Evolutionary conservation across 1,140 invertebrate genomes (phyloP), one percentile per base, ranked within the genome.

Genomic region (Gryon sp.): DNA sequence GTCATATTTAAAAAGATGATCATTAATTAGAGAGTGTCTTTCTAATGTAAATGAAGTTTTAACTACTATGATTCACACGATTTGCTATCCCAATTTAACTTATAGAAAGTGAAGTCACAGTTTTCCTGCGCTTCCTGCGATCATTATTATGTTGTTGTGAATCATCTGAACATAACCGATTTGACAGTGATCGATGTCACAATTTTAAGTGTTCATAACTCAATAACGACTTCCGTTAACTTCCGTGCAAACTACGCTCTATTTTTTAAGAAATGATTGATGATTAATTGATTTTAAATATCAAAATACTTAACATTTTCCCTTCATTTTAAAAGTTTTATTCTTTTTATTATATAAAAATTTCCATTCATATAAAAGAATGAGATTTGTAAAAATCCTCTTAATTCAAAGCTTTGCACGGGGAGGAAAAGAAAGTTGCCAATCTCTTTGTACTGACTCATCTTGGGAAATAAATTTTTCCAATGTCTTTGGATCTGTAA

Each of bases 401-500:
- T 43, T 4, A 2, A 38, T 7, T 77, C 45, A 84, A 3, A 84
- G 63, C 43, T 85, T 85, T 0, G 82, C 74, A 14, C 41, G 38
- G 8, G 81, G 74, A 12, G 69, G 53, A 38, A 75, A 59, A 12
- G 79, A 52, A 60, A 84, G 50, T 62, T 80, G 73, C 84, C 84
- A 86, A 1, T 76, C 79, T 26, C 38, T 45, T 18, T 59, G 68
- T 8, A 82, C 69, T 4, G 14, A 52, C 12, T 55, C 28, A 15
- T 87, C 80, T 4, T 60, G 4, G 26, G 62, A 79, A 0, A 48
- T 76, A 8, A 86, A 55, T 46, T 40, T 45, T 50, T 76, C 41
- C 4, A 86, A 53, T 22, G 22, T 48, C 12, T 46, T 60, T 12
- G 53, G 43, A 80, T 86, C 83, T 87, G 76, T 50, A 82, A 84